Conservation (phyloP, 2,113 vertebrate species). For the Syngnathus scovelli region DNA sequence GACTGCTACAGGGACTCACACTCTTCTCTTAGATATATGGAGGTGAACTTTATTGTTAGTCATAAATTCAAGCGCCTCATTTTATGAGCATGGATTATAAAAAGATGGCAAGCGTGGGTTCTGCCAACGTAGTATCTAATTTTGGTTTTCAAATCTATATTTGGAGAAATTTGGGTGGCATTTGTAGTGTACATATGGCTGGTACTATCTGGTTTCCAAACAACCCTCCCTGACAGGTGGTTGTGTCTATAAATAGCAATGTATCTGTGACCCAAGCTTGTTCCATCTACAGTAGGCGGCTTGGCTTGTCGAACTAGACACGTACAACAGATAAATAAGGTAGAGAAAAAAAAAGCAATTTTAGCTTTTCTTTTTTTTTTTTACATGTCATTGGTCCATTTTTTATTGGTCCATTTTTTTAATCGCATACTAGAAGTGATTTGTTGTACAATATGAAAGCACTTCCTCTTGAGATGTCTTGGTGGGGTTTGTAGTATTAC, state of each 20-base stretch:
- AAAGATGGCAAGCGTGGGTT: not conserved
- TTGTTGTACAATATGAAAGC: too few relatives aligned
- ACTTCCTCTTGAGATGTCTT: not conserved
- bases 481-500: not conserved
- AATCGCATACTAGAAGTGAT: too few relatives aligned
- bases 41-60: constrained; percentile 1
- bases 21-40: not conserved
- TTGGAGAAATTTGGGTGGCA: constrained; percentile 5
- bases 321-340: not conserved
- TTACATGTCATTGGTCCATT: too few relatives aligned
- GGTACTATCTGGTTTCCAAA: constrained; percentile 11
- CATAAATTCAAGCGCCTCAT: not conserved
- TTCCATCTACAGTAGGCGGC: not conserved
- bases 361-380: too few relatives aligned
- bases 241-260: constrained; percentile 35
- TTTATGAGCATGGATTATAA: constrained; percentile 1
- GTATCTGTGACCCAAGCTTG: constrained; percentile 9
- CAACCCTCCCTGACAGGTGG: constrained; percentile 37
- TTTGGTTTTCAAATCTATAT: constrained; percentile 23
- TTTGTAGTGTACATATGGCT: constrained; percentile 6
- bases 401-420: too few relatives aligned
- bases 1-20: not conserved
- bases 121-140: constrained; percentile 11
- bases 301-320: not conserved
- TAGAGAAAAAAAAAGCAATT: not conserved